Base-by-base conservation (phyloP, 2,113 vertebrate genomes). In the Pomatostomus ruficeps region DNA sequence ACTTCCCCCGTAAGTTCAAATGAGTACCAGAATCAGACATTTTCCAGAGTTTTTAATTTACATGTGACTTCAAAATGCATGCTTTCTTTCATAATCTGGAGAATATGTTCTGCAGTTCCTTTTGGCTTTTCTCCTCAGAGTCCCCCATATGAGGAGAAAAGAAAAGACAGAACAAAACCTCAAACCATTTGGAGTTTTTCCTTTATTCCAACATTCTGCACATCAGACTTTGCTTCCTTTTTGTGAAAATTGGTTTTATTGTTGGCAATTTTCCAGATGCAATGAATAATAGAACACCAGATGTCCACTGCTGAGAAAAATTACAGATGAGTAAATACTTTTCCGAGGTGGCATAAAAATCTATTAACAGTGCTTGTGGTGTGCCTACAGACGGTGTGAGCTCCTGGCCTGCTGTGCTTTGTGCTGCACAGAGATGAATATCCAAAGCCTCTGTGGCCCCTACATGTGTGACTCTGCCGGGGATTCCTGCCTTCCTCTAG, bases 231-330 rank as follows among this genome's bases (percentile, higher is more conserved):
- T 80, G 22, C 82, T 93, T 15, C 58, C 74, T 80, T 70, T 77
- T 83, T 88, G 36, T 96, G 85, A 73, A 90, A 91, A 86, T 88
- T 42, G 51, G 67, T 66, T 97, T 85, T 91, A 74, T 79, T 74
- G 67, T 66, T 96, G 95, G 94, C 87, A 51, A 13, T 88, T 93
- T 85, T 96, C 95, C 91, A 95, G 79, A n/a, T 80, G 51, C 78
- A 74, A 43, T 91, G 93, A 92, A 95, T 94, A 94, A 94, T 87
- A 91, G 87, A 96, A 59, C 67, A 94, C 78, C 94, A 97, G 89
- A 89, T 96, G 94, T 95, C 93, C 88, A 71, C 85, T 84, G 65
- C 75, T 4, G 76, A 95, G 75, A 85, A 80, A 77, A 93, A 94
- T 74, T 86, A 66, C 90, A 93, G 88, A 96, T 90, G 85, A 91